Percentiles rank a stretch among this genome's conserved stretches.
Evolutionary conservation across 1,140 invertebrate species (phyloP).

Genomic region (Scaptomyza hsui): DNA sequence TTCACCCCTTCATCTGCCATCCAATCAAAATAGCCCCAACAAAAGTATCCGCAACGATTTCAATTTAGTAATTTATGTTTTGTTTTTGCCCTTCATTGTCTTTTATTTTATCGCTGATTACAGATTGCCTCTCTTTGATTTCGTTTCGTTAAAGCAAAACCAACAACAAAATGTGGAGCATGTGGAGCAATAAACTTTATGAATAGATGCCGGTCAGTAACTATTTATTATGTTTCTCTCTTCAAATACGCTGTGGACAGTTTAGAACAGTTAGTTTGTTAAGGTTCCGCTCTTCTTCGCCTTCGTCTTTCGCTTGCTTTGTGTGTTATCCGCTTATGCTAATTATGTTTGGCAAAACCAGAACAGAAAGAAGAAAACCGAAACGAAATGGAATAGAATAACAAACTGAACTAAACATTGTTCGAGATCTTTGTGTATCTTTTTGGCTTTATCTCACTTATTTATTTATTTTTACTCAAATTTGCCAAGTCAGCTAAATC

Average conservation of each 20-base stretch:
- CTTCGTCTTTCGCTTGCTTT: background rate
- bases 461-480: background rate
- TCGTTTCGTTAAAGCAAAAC: background rate
- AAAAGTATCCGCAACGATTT: background rate
- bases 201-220: slow-evolving; percentile 40
- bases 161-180: slow-evolving; percentile 48
- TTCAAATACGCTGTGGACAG: slow-evolving; percentile 1
- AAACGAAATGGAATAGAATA: slow-evolving; percentile 16
- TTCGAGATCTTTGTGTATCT: background rate
- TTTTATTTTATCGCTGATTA: slow-evolving; percentile 44
- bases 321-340: slow-evolving; percentile 63
- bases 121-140: slow-evolving; percentile 46
- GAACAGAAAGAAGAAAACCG: slow-evolving; percentile 4
- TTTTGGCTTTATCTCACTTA: background rate
- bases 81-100: slow-evolving; percentile 15
- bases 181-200: slow-evolving; percentile 69
- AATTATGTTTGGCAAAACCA: slow-evolving; percentile 57
- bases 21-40: no score
- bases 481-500: slow-evolving; percentile 40
- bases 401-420: no score
- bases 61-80: slow-evolving; percentile 50
- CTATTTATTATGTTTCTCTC: background rate
- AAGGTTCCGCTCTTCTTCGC: background rate
- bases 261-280: slow-evolving; percentile 42
- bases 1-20: no score